Conservation (phyloP, 1,140 invertebrate genomes). For the Caenorhabditis inopinata region DNA sequence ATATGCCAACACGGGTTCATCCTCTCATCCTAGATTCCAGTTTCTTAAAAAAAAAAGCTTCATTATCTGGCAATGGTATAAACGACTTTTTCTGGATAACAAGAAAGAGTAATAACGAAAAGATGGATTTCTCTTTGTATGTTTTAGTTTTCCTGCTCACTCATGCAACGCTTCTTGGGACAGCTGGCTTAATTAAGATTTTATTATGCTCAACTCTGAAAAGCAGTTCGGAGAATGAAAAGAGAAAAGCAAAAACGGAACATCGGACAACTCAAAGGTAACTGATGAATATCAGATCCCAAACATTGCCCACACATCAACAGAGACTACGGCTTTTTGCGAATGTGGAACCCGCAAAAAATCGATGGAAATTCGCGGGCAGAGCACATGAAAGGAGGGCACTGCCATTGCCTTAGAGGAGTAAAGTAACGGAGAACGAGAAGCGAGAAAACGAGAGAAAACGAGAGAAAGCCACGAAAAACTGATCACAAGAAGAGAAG, state of each 20-base stretch:
- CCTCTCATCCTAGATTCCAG: too few species aligned
- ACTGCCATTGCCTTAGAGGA: constrained; percentile 12
- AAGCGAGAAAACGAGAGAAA: neutral
- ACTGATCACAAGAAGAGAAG: neutral
- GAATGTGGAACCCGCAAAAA: neutral
- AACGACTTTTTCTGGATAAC: too few species aligned
- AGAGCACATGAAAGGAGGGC: constrained; percentile 6
- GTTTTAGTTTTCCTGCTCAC: neutral
- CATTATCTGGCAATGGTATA: too few species aligned
- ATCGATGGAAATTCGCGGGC: constrained; percentile 25
- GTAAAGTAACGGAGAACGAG: neutral
- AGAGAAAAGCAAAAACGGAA: neutral
- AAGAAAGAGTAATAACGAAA: neutral
- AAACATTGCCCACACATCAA: neutral
- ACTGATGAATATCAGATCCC: too few species aligned
- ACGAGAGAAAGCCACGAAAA: neutral
- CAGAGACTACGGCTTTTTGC: neutral
- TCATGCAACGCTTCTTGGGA: neutral
- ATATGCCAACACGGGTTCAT: too few species aligned
- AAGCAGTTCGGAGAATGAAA: neutral
- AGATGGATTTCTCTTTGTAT: neutral
- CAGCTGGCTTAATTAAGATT: neutral
- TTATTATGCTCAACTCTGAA: neutral
- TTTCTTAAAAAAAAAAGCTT: too few species aligned
- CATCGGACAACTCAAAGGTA: too few species aligned